Conservation (phyloP, 1,140 invertebrate genomes). For the Drosophila subpulchrella region DNA sequence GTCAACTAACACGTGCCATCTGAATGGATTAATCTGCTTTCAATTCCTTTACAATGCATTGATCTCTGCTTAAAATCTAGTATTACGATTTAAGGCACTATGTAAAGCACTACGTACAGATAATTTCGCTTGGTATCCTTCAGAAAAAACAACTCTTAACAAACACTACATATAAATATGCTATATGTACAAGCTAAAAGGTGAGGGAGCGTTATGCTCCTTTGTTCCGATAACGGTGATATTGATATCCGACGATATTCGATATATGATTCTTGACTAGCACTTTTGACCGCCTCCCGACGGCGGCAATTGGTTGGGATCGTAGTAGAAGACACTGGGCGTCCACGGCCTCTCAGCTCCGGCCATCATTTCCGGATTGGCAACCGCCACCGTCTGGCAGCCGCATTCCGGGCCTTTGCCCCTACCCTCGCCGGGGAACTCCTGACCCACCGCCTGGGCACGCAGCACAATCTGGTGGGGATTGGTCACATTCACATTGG, state of each 20-base stretch:
- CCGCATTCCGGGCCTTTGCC: not conserved
- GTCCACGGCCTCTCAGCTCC: conserved; percentile 60
- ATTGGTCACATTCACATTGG: conserved; percentile 65
- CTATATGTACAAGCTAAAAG: conserved; percentile 40
- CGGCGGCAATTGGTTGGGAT: conserved; percentile 45
- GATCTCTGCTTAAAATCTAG: conserved; percentile 30
- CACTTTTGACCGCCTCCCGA: conserved; percentile 22
- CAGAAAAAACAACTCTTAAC: conserved; percentile 31
- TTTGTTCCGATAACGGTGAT: conserved; percentile 29
- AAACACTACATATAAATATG: conserved; percentile 37
- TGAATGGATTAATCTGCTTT: conserved; percentile 12
- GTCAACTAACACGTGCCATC: conserved; percentile 45
- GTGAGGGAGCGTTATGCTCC: conserved; percentile 25
- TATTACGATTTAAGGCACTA: conserved; percentile 50
- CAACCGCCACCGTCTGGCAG: conserved; percentile 22
- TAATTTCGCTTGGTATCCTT: conserved; percentile 21
- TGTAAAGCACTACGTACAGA: conserved; percentile 46
- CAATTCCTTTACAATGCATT: conserved; percentile 46
- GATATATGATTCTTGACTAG: conserved; percentile 64
- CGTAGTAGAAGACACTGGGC: conserved; percentile 71
- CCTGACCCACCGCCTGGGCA: conserved; percentile 56
- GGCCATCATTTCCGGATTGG: conserved; percentile 55
- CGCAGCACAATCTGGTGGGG: conserved; percentile 69
- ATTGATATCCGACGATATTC: conserved; percentile 16
- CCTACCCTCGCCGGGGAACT: conserved; percentile 38